Conservation (phyloP, 2,113 vertebrate species). For the Eptatretus burgeri region DNA sequence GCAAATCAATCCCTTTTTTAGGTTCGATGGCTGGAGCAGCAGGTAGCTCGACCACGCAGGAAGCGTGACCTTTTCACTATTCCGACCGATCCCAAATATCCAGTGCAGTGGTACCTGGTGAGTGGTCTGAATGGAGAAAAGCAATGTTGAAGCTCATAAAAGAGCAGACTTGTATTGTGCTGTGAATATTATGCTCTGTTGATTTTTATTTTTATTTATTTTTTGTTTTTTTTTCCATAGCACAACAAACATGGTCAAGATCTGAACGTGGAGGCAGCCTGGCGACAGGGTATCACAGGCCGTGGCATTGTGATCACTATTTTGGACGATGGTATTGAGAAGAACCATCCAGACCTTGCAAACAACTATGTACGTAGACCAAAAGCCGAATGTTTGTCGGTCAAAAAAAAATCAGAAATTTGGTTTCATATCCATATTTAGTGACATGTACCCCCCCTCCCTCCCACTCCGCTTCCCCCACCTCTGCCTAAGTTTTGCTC, state of each 20-base stretch:
- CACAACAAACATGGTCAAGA: constrained; percentile 11
- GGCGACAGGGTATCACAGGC: constrained; percentile 33
- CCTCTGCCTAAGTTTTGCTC: background rate
- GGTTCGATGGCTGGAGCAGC: constrained; percentile 75
- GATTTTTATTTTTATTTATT: too few relatives aligned
- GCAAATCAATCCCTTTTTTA: constrained; percentile 12
- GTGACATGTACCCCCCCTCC: too few relatives aligned
- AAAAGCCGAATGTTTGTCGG: background rate
- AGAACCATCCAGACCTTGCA: constrained; percentile 30
- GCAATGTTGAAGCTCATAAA: too few relatives aligned
- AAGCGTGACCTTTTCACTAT: constrained; percentile 49
- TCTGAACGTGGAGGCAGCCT: constrained; percentile 31
- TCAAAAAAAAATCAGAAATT: background rate
- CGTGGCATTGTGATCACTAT: constrained; percentile 35
- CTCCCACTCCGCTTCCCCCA: too few relatives aligned
- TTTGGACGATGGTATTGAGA: constrained; percentile 33
- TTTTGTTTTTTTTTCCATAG: too few relatives aligned
- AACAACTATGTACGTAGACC: constrained; percentile 28
- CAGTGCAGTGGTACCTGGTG: constrained; percentile 91
- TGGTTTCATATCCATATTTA: background rate
- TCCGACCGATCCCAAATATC: constrained; percentile 54
- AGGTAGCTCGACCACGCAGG: constrained; percentile 40
- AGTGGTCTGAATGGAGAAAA: constrained; percentile 12
- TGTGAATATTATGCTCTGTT: too few relatives aligned
- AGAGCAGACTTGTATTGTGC: too few relatives aligned